Base-by-base conservation (phyloP, 1,140 invertebrate genomes). In the Cyclina sinensis region DNA sequence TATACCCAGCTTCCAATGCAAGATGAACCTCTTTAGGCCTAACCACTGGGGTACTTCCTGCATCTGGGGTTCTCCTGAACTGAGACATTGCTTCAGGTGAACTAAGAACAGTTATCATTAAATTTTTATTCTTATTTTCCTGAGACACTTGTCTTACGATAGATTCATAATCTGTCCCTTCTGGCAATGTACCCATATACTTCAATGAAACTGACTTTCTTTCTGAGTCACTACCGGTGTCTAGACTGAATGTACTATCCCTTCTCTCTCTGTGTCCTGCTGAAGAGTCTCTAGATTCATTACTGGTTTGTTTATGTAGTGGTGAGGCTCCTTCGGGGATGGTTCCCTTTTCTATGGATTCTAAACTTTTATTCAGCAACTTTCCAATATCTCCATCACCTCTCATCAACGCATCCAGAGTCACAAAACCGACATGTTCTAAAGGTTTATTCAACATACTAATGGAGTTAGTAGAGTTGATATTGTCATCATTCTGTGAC, bases 131-230 rank as follows among this genome's bases (percentile, higher is more conserved):
- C 39, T 88, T 88, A 37, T 74, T 76, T 27, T 88, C 79, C 62
- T 48, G 30, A n/a, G 80, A 74, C 24, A 88, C 79, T 30, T 88
- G 86, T 78, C 37, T 48, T 14, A 76, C 70, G 30, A 88, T 24
- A 9, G 78, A 35, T 21, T 88, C 86, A 59, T 76, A 82, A 39
- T 83, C 74, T 43, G 62, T 62, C 18, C 86, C 86, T 9, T 82
- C 86, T 0, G 79, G 86, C 24, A 88, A 48, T n/a, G 78, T 76
- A 16, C 86, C 86, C 86, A 88, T 88, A 54, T 88, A 88, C 62
- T 88, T 88, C 46, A 88, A n/a, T 18, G 86, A 88, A 0, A 88
- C 51, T 46, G n/a, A 82, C n/a, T 70, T 70, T 32, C 57, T 82
- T 54, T 88, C 86, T 27, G 32, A 46, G 46, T 88, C 86, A 73